A percentile compares a stretch with the other conserved stretches of the same genome.
Evolutionary conservation across 2,888 invertebrate genomes (phyloP).

Genomic region (Phortica magna): DNA sequence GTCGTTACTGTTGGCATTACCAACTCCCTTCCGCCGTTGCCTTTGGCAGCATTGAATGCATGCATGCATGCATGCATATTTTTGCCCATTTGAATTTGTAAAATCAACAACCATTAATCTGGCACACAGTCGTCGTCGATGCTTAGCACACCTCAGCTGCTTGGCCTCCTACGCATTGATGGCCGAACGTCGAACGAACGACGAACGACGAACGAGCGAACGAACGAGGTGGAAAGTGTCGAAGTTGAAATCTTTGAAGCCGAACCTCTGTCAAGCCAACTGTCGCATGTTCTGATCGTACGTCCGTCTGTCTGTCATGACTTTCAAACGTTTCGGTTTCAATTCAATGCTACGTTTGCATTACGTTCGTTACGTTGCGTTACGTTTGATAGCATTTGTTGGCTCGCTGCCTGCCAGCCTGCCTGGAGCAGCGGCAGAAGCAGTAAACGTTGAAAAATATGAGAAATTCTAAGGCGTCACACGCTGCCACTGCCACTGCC

Average conservation of each 20-base stretch:
- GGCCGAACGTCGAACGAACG: slow-evolving; percentile 34
- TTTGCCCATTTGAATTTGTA: slow-evolving; percentile 70
- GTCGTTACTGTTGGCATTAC: slow-evolving; percentile 9
- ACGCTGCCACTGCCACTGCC: slow-evolving; percentile 27
- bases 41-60: neutral
- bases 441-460: slow-evolving; percentile 61
- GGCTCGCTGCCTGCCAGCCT: slow-evolving; percentile 35
- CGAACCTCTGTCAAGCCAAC: neutral
- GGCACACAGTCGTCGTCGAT: slow-evolving; percentile 36
- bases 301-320: neutral
- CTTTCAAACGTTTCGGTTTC: slow-evolving; percentile 62
- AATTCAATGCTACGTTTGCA: slow-evolving; percentile 58
- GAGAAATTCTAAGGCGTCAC: slow-evolving; percentile 60
- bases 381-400: slow-evolving; percentile 1
- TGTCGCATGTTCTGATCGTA: neutral
- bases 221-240: neutral
- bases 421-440: slow-evolving; percentile 35
- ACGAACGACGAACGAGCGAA: neutral
- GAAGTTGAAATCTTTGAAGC: slow-evolving; percentile 56
- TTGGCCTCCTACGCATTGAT: slow-evolving; percentile 45
- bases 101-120: slow-evolving; percentile 72
- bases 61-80: slow-evolving; percentile 71
- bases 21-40: neutral
- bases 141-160: slow-evolving; percentile 40
- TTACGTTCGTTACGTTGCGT: slow-evolving; percentile 20